Evolutionary conservation across 2,113 vertebrate genomes (phyloP).

Genomic region (Todiramphus saurophagus): DNA sequence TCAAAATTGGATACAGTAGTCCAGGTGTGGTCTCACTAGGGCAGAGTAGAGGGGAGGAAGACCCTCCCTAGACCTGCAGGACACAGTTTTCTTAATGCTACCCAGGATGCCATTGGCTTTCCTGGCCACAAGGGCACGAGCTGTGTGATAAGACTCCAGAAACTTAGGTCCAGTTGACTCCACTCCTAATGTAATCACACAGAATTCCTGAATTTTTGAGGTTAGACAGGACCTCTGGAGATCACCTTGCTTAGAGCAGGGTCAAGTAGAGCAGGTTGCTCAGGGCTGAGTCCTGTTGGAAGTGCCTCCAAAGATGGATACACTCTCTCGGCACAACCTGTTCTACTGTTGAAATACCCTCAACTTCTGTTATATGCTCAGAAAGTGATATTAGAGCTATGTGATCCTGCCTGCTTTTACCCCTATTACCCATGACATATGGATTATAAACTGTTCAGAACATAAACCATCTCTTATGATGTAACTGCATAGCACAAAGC

Average conservation of each 20-base stretch:
- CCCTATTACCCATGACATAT: background rate
- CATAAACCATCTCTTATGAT: background rate
- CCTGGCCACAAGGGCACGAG: too few species aligned
- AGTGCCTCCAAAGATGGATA: background rate
- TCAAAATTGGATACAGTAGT: too few species aligned
- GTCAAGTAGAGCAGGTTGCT: background rate
- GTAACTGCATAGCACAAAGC: background rate
- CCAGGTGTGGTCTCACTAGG: too few species aligned
- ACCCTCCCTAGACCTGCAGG: too few species aligned
- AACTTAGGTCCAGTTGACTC: background rate
- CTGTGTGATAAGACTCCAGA: background rate
- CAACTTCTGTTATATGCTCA: background rate
- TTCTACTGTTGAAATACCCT: background rate
- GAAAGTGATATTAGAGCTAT: background rate
- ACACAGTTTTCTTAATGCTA: too few species aligned
- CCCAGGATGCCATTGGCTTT: too few species aligned
- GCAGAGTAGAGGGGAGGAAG: too few species aligned
- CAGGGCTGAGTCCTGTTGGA: fast-evolving
- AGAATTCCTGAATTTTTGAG: background rate
- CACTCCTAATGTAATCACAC: background rate
- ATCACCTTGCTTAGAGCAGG: background rate
- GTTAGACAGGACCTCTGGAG: background rate
- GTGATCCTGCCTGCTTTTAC: background rate
- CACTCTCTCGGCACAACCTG: background rate
- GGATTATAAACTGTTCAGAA: background rate